Conservation (phyloP, 2,113 vertebrate species). For the Dunckerocampus dactyliophorus region DNA sequence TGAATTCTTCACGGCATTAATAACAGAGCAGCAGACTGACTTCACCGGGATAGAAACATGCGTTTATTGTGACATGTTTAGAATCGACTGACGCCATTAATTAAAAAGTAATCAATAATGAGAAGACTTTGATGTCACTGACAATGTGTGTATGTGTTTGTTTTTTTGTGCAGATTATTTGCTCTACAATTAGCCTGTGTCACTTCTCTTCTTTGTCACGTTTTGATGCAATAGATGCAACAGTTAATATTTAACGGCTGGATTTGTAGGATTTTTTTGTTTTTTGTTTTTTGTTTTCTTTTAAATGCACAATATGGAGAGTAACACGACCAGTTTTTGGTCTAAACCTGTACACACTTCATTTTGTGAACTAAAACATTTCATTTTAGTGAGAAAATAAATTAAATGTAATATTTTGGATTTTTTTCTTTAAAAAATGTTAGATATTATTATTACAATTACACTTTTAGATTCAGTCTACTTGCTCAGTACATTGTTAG, state of each 20-base stretch:
- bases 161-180: not conserved
- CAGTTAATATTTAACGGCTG: not conserved
- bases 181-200: not conserved
- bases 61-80: conserved; percentile 69
- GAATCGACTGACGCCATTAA: conserved; percentile 69
- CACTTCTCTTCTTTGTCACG: not conserved
- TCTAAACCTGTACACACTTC: not conserved
- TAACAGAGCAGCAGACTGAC: conserved; percentile 76
- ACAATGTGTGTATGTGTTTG: conserved; percentile 4
- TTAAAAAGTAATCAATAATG: conserved; percentile 76
- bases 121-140: conserved; percentile 32
- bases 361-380: no score
- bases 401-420: no score
- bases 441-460: no score
- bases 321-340: not conserved
- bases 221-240: not conserved
- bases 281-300: no score
- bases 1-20: conserved; percentile 88
- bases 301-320: no score
- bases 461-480: no score
- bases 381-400: no score
- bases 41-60: conserved; percentile 66
- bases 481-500: no score
- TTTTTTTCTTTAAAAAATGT: no score
- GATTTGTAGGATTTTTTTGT: no score